These are phyloP conservation scores for Chloropsis hardwickii DNA, from an alignment of 2,113 vertebrate species.

Conservation along the genomic window DNA sequence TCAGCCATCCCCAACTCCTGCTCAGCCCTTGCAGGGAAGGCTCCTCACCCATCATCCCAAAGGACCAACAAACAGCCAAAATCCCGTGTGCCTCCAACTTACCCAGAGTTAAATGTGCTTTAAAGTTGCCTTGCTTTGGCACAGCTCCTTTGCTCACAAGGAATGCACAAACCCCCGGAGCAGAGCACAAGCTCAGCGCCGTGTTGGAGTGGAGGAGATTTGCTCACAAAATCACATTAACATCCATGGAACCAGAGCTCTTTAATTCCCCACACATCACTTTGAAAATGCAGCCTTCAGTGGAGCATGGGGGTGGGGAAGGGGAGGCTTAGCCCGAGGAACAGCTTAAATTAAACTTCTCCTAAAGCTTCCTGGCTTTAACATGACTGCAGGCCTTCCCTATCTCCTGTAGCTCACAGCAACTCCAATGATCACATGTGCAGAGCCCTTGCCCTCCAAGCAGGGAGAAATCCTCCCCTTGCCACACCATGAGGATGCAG, in stretches of 20 bases:
- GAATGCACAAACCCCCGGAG: not conserved
- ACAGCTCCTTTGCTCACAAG: not conserved
- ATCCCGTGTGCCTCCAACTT: not conserved
- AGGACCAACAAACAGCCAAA: not conserved
- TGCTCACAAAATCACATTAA: constrained; percentile 50
- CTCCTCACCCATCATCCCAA: not conserved
- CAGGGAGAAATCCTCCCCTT: constrained; percentile 1
- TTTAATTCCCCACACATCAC: not conserved
- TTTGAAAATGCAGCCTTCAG: constrained; percentile 30
- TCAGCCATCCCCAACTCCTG: not conserved
- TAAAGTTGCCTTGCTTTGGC: not conserved
- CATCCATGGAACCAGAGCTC: not conserved
- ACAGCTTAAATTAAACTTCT: constrained; percentile 46
- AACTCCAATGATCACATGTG: not conserved
- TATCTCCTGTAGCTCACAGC: not conserved
- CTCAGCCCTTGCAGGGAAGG: not conserved
- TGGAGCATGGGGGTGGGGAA: not conserved
- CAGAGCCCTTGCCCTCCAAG: not conserved
- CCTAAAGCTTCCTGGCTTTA: not conserved
- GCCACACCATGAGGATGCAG: not conserved
- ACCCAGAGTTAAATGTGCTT: not conserved
- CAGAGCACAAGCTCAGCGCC: not conserved
- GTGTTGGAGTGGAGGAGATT: not conserved
- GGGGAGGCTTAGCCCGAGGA: constrained; percentile 44
- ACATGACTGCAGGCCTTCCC: not conserved